Conservation (phyloP, 2,113 vertebrate genomes). For the Ctenodactylus gundi region DNA sequence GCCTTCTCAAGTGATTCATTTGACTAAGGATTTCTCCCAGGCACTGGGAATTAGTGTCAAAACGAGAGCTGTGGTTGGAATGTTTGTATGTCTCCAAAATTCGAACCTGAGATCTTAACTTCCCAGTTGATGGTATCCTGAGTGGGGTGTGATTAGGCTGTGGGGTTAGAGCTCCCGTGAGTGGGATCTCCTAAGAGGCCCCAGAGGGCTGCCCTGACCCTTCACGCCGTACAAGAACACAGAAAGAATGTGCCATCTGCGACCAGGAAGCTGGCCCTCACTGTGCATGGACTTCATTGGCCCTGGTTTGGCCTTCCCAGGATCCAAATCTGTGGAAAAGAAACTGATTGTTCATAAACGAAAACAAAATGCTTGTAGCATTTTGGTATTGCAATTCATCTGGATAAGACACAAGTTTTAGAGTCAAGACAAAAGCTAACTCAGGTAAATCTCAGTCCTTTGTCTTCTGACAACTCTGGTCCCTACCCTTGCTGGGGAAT, state of each 20-base stretch:
- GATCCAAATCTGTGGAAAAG: neutral
- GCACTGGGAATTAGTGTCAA: neutral
- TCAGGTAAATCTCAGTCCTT: neutral
- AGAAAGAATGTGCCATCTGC: neutral
- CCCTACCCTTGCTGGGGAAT: neutral
- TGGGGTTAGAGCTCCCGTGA: neutral
- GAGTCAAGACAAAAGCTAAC: neutral
- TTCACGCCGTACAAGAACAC: neutral
- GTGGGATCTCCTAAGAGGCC: neutral
- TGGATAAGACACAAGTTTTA: neutral
- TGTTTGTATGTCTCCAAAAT: neutral
- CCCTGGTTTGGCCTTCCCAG: neutral
- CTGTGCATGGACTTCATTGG: neutral
- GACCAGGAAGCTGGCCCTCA: neutral
- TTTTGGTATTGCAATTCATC: neutral
- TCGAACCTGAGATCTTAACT: neutral
- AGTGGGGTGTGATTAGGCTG: neutral
- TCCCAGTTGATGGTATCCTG: neutral
- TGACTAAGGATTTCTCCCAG: neutral
- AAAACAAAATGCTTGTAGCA: neutral
- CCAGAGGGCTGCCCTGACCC: neutral
- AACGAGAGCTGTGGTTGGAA: neutral
- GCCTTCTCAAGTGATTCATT: slow-evolving; percentile 11
- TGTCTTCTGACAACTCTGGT: neutral
- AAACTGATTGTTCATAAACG: neutral